Evolutionary conservation across 37 sponge, comb jelly and placozoan genomes (phyloP).

Genomic region (Beroe forskalii): DNA sequence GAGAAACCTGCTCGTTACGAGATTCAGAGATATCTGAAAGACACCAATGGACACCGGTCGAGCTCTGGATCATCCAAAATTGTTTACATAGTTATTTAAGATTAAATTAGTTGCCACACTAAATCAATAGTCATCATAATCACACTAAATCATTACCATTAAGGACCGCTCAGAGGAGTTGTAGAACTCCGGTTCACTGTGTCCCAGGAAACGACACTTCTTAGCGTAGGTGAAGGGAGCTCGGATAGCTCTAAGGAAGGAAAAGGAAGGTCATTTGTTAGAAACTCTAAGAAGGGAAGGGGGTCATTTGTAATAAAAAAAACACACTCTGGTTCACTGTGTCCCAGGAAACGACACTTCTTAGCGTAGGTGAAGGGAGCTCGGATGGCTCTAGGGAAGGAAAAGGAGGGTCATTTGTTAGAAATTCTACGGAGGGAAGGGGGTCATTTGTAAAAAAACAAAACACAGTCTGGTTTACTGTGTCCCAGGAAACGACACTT

Average conservation of each 20-base stretch:
- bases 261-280: background rate
- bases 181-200: slow-evolving; percentile 17
- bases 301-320: no score
- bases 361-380: slow-evolving; percentile 47
- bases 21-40: no score
- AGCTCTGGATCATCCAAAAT: no score
- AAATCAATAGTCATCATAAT: no score
- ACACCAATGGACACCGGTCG: no score
- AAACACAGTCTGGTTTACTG: background rate
- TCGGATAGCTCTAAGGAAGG: slow-evolving; percentile 34
- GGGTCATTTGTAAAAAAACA: no score
- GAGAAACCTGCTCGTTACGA: no score
- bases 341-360: background rate
- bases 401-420: background rate
- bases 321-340: background rate
- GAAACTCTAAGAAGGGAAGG: no score
- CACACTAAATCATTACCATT: no score
- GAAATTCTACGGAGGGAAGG: no score
- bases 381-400: slow-evolving; percentile 36
- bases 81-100: no score
- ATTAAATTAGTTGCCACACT: no score
- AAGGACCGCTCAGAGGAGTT: slow-evolving; percentile 18
- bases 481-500: background rate
- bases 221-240: slow-evolving; percentile 47
- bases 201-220: background rate